Evolutionary conservation across 2,113 vertebrate species (phyloP).

Genomic region (Cettia cetti): DNA sequence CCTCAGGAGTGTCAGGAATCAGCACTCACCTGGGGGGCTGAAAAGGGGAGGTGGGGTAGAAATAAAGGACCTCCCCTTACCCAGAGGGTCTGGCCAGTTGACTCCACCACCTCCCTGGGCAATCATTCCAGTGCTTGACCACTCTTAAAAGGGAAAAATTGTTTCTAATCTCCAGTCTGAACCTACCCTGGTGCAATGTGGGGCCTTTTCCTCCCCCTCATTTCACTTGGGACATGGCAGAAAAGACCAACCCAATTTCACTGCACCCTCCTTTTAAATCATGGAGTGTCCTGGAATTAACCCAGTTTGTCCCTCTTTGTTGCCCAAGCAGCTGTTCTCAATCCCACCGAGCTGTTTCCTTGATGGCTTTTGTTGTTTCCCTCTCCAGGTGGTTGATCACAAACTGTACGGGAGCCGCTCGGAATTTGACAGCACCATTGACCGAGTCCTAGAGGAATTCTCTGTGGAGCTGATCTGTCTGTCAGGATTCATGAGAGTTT

Average conservation of each 20-base stretch:
- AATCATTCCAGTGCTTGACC: not conserved
- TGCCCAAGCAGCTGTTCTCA: not conserved
- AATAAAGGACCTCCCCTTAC: not conserved
- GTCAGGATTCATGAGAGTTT: constrained; percentile 86
- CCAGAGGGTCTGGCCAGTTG: not conserved
- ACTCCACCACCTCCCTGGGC: not conserved
- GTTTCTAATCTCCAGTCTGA: no score
- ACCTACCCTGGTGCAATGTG: not conserved
- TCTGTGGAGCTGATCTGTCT: constrained; percentile 84
- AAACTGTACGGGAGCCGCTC: constrained; percentile 84
- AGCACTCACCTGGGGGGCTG: not conserved
- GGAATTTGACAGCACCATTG: constrained; percentile 85
- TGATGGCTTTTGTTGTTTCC: not conserved
- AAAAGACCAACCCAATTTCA: rapidly evolving
- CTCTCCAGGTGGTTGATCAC: constrained; percentile 83
- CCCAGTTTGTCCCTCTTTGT: not conserved
- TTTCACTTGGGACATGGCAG: not conserved
- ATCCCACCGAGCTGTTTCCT: not conserved
- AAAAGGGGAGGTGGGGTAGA: not conserved
- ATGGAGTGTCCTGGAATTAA: not conserved
- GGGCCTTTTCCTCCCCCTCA: not conserved
- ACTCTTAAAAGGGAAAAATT: not conserved
- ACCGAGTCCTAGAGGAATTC: constrained; percentile 83
- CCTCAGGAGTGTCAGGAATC: not conserved
- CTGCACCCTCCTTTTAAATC: not conserved